Percentiles rank a stretch among this genome's conserved stretches.
These are phyloP conservation scores for Sebastes ruberrimus DNA, from an alignment of 2,797 vertebrate species.

Conservation along the genomic window DNA sequence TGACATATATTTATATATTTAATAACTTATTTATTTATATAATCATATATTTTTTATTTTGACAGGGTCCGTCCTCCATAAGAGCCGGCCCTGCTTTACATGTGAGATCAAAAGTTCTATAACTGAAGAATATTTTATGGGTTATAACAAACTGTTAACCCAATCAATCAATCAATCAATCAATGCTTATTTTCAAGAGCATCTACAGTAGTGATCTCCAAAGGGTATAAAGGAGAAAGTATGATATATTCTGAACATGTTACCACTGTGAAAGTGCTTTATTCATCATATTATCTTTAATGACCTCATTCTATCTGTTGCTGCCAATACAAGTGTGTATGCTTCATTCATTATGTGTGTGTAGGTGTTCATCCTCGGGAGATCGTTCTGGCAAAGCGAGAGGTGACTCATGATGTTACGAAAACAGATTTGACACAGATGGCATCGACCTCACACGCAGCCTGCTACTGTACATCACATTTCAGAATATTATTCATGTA, in stretches of 20 bases:
- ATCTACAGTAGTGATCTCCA: background rate
- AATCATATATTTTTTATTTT: no score
- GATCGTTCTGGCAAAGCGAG: slow-evolving; percentile 16
- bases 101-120: background rate
- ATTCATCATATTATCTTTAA: background rate
- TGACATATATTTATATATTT: no score
- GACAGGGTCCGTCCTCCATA: no score
- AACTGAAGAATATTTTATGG: background rate
- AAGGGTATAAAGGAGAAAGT: background rate
- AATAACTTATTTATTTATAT: no score
- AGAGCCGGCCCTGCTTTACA: no score
- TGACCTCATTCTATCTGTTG: background rate
- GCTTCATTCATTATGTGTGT: slow-evolving; percentile 17
- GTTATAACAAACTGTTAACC: background rate
- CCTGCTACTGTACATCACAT: background rate
- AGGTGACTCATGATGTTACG: slow-evolving; percentile 51
- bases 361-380: slow-evolving; percentile 19
- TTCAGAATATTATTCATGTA: background rate
- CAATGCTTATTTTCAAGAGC: background rate
- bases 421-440: slow-evolving; percentile 36
- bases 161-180: background rate
- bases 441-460: background rate
- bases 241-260: background rate
- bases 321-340: background rate
- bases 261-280: background rate